Evolutionary conservation across 2,888 invertebrate species (phyloP).

Genomic region (Fabriciana adippe): DNA sequence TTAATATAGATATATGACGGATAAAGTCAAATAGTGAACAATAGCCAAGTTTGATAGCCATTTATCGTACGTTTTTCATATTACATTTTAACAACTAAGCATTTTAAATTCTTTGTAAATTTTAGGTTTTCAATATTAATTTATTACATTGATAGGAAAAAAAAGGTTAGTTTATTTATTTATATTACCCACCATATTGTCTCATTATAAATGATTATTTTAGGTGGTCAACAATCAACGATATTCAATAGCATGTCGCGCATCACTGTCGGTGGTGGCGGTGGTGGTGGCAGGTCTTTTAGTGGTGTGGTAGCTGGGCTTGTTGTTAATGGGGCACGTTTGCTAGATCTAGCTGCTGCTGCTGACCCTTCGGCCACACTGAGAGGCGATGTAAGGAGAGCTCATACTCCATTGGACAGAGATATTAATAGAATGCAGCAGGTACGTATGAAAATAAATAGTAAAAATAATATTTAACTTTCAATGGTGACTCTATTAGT

Average conservation of each 20-base stretch:
- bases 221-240: constrained; percentile 91
- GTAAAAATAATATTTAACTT: too few relatives aligned
- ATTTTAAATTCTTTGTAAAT: too few relatives aligned
- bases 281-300: constrained; percentile 89
- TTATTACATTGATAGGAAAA: too few relatives aligned
- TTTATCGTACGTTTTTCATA: too few relatives aligned
- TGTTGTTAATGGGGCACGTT: constrained; percentile 91
- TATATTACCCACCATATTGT: too few relatives aligned
- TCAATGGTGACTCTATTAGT: too few relatives aligned
- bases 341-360: constrained; percentile 92
- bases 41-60: too few relatives aligned
- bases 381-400: constrained; percentile 91
- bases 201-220: constrained; percentile 27
- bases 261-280: constrained; percentile 91
- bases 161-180: too few relatives aligned
- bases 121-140: too few relatives aligned
- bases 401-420: constrained; percentile 88
- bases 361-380: constrained; percentile 89
- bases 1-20: too few relatives aligned
- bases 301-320: constrained; percentile 94
- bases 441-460: constrained; percentile 64
- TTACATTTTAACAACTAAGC: too few relatives aligned
- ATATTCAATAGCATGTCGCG: constrained; percentile 96
- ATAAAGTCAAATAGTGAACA: too few relatives aligned
- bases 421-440: constrained; percentile 94